Evolutionary conservation across 2,888 invertebrate species (phyloP).

Genomic region (Polydrusus pterygomalis): DNA sequence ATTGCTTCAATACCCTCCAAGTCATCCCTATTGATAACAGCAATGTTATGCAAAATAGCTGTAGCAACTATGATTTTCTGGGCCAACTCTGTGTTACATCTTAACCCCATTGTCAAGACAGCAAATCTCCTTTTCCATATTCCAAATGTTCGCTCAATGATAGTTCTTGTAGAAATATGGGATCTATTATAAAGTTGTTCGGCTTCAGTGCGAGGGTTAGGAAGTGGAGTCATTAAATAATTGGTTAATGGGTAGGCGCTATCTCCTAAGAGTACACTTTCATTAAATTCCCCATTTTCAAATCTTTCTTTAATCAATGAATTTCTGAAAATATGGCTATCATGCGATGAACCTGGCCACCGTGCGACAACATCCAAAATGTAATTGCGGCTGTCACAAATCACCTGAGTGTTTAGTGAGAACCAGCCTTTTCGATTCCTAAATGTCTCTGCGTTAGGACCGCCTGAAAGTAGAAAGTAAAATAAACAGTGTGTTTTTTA

Average conservation of each 20-base stretch:
- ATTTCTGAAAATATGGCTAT: slow-evolving; percentile 8
- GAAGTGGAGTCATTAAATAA: not conserved
- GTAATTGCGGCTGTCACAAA: not conserved
- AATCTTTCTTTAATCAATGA: not conserved
- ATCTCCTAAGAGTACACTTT: slow-evolving; percentile 11
- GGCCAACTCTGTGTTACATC: not conserved
- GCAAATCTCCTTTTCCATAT: not conserved
- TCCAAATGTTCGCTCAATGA: not conserved
- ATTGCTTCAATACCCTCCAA: not conserved
- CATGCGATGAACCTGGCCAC: slow-evolving; percentile 12
- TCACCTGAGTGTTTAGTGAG: slow-evolving; percentile 1
- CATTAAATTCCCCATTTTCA: slow-evolving; percentile 8
- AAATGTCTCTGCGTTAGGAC: slow-evolving; percentile 15
- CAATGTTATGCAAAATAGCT: not conserved
- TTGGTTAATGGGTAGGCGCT: not conserved
- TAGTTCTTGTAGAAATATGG: not conserved
- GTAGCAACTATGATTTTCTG: not conserved
- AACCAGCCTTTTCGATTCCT: slow-evolving; percentile 13
- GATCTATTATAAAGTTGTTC: not conserved
- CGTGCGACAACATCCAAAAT: not conserved
- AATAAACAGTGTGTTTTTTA: no score
- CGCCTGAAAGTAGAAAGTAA: not conserved
- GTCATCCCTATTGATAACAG: not conserved
- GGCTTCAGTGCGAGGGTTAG: not conserved
- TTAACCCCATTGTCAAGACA: not conserved